These are phyloP conservation scores for Enteromius fasciolatus DNA, from an alignment of 2,797 vertebrate species.

Conservation along the genomic window DNA sequence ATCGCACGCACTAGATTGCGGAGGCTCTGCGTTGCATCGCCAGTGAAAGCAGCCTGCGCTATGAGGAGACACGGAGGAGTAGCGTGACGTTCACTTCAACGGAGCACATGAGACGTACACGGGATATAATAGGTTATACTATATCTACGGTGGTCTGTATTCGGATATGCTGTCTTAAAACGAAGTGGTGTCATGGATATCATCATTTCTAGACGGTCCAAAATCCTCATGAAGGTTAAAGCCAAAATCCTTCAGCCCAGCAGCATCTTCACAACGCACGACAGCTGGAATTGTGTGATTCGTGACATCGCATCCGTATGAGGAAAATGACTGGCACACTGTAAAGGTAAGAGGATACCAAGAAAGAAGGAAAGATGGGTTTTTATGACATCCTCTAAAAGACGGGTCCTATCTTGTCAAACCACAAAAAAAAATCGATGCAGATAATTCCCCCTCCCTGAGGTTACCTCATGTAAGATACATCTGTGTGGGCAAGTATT, in stretches of 20 bases:
- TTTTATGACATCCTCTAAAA: neutral
- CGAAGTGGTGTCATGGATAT: slow-evolving; percentile 21
- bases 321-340: slow-evolving; percentile 8
- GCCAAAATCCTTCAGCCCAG: slow-evolving; percentile 4
- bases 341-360: slow-evolving; percentile 25
- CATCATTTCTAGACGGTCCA: neutral
- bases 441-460: neutral
- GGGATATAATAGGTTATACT: neutral
- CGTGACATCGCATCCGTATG: slow-evolving; percentile 35
- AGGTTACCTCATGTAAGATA: neutral
- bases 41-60: slow-evolving; percentile 34
- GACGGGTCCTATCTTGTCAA: neutral
- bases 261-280: slow-evolving; percentile 13
- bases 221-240: slow-evolving; percentile 31
- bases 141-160: neutral
- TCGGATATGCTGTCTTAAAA: neutral
- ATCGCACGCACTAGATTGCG: slow-evolving; percentile 43
- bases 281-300: slow-evolving; percentile 23
- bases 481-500: slow-evolving; percentile 25
- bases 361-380: neutral
- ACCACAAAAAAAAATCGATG: neutral
- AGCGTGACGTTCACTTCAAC: slow-evolving; percentile 25
- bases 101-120: slow-evolving; percentile 6
- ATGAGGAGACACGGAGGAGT: slow-evolving; percentile 29
- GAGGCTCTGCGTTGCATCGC: slow-evolving; percentile 38